Conservation (phyloP, 2,797 vertebrate species). For the Clarias laeviceps region DNA sequence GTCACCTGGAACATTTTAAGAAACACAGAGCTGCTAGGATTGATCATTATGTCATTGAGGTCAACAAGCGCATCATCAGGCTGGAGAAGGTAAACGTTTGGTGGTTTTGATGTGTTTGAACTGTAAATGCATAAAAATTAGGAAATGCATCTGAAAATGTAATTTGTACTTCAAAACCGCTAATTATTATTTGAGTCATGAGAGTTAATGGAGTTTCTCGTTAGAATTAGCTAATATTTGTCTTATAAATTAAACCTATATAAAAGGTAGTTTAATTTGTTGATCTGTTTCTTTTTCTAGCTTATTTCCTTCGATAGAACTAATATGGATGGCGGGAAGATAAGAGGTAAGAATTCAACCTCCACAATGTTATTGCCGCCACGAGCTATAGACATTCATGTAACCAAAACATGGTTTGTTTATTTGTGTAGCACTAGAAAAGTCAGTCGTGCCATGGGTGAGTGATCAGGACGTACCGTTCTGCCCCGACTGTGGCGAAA, state of each 20-base stretch:
- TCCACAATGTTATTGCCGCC: background rate
- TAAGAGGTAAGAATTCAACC: constrained; percentile 81
- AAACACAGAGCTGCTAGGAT: constrained; percentile 94
- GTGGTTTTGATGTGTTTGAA: background rate
- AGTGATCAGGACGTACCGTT: constrained; percentile 95
- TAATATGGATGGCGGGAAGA: constrained; percentile 87
- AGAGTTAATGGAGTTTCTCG: background rate
- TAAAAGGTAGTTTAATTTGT: background rate
- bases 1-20: constrained; percentile 91
- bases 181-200: background rate
- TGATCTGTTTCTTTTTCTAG: constrained; percentile 68
- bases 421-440: constrained; percentile 84
- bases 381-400: background rate
- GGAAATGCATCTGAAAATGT: background rate
- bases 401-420: constrained; percentile 5
- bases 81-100: constrained; percentile 87
- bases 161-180: background rate
- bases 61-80: constrained; percentile 97
- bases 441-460: constrained; percentile 96
- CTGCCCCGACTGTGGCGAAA: constrained; percentile 95
- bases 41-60: constrained; percentile 97
- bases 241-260: background rate
- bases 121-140: background rate
- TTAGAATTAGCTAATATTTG: background rate
- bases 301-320: constrained; percentile 93